Conservation (phyloP, 2,888 invertebrate species). For the Cheilosia grossa region DNA sequence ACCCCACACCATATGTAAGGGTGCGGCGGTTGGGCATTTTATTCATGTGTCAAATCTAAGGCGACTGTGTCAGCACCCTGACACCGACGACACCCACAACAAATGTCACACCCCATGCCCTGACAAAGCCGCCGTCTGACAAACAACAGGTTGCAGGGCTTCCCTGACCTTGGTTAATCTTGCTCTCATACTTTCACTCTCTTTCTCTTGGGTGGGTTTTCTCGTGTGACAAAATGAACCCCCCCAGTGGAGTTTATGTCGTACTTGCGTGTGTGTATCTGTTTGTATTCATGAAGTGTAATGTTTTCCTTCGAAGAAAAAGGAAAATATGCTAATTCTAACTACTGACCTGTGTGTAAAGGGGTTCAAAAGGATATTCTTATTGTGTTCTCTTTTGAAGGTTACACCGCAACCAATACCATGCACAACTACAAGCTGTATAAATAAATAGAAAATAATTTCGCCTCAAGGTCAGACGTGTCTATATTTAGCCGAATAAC, state of each 20-base stretch:
- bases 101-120: constrained; percentile 54
- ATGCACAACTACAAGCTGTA: not conserved
- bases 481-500: constrained; percentile 21
- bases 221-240: constrained; percentile 67
- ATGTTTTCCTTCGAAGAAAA: constrained; percentile 39
- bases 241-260: constrained; percentile 44
- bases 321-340: constrained; percentile 65
- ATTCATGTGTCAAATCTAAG: constrained; percentile 66
- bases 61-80: constrained; percentile 51
- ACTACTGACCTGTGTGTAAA: constrained; percentile 60
- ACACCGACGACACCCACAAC: constrained; percentile 63
- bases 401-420: not conserved
- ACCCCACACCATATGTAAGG: not conserved
- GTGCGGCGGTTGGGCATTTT: constrained; percentile 40
- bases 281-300: constrained; percentile 26
- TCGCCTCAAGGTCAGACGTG: constrained; percentile 10
- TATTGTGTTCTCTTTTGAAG: not conserved
- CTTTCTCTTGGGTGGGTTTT: constrained; percentile 62
- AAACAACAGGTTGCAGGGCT: constrained; percentile 74
- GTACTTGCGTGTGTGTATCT: constrained; percentile 54
- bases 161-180: constrained; percentile 73
- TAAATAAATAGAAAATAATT: not conserved
- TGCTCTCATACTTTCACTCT: constrained; percentile 60
- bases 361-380: constrained; percentile 31
- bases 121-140: constrained; percentile 42